A percentile compares a stretch with the other conserved stretches of the same genome.
Evolutionary conservation across 1,140 invertebrate species (phyloP).

Genomic region (Drosophila ananassae): DNA sequence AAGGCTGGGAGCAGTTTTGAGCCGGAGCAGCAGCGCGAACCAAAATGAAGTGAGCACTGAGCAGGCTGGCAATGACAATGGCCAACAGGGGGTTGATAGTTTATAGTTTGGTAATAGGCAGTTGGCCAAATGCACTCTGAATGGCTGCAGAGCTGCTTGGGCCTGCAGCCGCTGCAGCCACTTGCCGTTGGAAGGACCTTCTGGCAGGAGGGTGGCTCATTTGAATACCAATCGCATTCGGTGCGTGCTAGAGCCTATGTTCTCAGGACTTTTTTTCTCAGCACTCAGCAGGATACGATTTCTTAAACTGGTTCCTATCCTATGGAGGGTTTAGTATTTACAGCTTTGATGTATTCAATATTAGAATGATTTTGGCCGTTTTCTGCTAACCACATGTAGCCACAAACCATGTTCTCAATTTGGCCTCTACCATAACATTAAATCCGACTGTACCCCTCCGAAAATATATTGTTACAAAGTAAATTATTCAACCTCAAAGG

Average conservation of each 20-base stretch:
- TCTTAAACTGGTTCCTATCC: too few relatives aligned
- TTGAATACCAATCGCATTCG: constrained; percentile 30
- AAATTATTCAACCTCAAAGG: too few relatives aligned
- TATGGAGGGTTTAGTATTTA: too few relatives aligned
- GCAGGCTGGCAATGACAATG: constrained; percentile 37
- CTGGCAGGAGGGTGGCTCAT: constrained; percentile 28
- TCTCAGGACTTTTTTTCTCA: neutral
- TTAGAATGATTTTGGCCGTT: too few relatives aligned
- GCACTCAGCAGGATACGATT: neutral
- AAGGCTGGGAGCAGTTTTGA: neutral
- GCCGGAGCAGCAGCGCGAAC: constrained; percentile 16
- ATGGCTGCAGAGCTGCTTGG: neutral
- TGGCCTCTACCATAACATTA: too few relatives aligned
- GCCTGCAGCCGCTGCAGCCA: constrained; percentile 9
- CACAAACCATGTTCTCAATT: too few relatives aligned
- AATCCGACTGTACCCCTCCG: too few relatives aligned
- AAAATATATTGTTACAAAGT: too few relatives aligned
- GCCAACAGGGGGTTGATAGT: constrained; percentile 61
- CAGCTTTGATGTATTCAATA: too few relatives aligned
- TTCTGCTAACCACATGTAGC: too few relatives aligned
- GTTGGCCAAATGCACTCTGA: constrained; percentile 56
- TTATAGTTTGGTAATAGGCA: constrained; percentile 67
- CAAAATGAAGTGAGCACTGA: constrained; percentile 1
- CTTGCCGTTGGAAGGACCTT: constrained; percentile 25
- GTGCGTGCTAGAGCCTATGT: neutral